These are phyloP conservation scores for Drosophila vallismaia DNA, from an alignment of 2,888 invertebrate species.

Conservation along the genomic window DNA sequence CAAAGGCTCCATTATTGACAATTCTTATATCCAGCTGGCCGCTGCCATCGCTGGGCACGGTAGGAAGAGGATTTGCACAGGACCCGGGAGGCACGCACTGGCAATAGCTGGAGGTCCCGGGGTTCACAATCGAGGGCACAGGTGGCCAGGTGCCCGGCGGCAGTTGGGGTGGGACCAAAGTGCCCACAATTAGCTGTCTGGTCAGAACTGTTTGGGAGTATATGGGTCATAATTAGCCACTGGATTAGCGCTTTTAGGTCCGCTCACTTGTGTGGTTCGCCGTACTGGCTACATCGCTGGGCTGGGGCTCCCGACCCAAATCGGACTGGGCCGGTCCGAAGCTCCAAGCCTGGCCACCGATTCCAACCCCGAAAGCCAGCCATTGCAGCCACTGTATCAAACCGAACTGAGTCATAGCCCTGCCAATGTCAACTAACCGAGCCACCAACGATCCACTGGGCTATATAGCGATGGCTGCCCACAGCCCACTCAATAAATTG, in stretches of 20 bases:
- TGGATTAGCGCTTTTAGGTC: neutral
- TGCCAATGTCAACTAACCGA: slow-evolving; percentile 56
- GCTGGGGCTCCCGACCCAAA: slow-evolving; percentile 34
- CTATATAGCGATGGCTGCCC: slow-evolving; percentile 61
- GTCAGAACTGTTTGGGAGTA: slow-evolving; percentile 58
- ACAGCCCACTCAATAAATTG: slow-evolving; percentile 54
- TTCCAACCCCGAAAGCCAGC: slow-evolving; percentile 4
- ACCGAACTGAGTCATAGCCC: slow-evolving; percentile 54
- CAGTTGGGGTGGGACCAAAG: slow-evolving; percentile 56
- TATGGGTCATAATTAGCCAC: neutral
- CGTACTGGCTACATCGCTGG: slow-evolving; percentile 51
- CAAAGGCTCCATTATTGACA: slow-evolving; percentile 85
- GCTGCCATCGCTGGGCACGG: slow-evolving; percentile 84
- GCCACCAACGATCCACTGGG: slow-evolving; percentile 36
- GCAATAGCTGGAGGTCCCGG: slow-evolving; percentile 67
- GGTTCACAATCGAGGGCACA: slow-evolving; percentile 53
- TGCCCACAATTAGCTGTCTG: slow-evolving; percentile 76
- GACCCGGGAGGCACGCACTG: slow-evolving; percentile 82
- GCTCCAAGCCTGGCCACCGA: slow-evolving; percentile 42
- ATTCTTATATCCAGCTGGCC: slow-evolving; percentile 87
- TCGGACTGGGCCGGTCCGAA: slow-evolving; percentile 51
- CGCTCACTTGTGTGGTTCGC: slow-evolving; percentile 62
- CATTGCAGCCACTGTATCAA: slow-evolving; percentile 31
- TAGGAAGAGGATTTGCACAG: slow-evolving; percentile 75
- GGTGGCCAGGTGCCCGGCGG: slow-evolving; percentile 55